A percentile compares a stretch with the other conserved stretches of the same genome.
These are phyloP conservation scores for Brachyptera putata DNA, from an alignment of 2,888 invertebrate genomes.

Conservation along the genomic window DNA sequence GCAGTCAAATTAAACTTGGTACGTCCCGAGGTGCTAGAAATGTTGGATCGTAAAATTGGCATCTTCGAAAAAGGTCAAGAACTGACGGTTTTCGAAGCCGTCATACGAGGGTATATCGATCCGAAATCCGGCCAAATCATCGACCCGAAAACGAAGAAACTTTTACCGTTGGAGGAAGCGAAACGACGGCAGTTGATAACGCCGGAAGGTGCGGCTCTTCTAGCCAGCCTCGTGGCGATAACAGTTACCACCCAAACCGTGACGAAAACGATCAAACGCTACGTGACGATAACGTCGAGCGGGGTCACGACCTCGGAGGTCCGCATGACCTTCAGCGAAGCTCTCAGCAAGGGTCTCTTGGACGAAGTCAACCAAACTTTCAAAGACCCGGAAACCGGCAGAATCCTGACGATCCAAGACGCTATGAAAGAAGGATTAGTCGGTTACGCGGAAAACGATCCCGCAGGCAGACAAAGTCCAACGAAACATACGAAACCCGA, in stretches of 20 bases:
- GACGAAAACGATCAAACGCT: conserved; percentile 76
- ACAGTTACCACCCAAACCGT: conserved; percentile 84
- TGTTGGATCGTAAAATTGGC: conserved; percentile 78
- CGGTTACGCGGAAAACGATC: conserved; percentile 10
- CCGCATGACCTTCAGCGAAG: conserved; percentile 71
- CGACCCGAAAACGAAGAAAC: conserved; percentile 65
- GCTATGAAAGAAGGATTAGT: conserved; percentile 42
- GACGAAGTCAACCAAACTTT: conserved; percentile 73
- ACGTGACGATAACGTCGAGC: conserved; percentile 70
- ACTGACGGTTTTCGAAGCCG: conserved; percentile 81
- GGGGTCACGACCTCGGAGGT: conserved; percentile 49
- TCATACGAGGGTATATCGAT: conserved; percentile 80
- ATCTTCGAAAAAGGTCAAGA: conserved; percentile 72
- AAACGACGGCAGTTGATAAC: conserved; percentile 80
- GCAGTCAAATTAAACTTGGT: conserved; percentile 74
- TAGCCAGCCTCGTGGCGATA: conserved; percentile 81
- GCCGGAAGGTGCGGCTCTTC: conserved; percentile 79
- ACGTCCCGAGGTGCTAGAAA: conserved; percentile 80
- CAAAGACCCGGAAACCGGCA: conserved; percentile 43
- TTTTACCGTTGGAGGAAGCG: conserved; percentile 79
- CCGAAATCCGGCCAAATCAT: conserved; percentile 82
- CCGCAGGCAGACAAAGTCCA: neutral
- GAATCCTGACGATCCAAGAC: conserved; percentile 39
- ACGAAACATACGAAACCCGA: neutral
- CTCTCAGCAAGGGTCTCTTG: conserved; percentile 70